Evolutionary conservation across 92 coral and sea anemone species (phyloP).

Genomic region (Pocillopora meandrina): DNA sequence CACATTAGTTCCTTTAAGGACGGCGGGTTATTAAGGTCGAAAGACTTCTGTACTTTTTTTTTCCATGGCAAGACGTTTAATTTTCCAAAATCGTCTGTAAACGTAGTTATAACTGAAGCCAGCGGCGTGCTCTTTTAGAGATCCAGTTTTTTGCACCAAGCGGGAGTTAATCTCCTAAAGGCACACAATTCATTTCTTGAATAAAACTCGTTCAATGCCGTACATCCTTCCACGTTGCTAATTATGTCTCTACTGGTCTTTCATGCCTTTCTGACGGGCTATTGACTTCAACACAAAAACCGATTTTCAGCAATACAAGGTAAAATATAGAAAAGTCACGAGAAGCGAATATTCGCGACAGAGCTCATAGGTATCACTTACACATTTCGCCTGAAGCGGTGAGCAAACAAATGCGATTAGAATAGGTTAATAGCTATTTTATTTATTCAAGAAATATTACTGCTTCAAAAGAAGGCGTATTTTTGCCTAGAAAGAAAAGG

Average conservation of each 20-base stretch:
- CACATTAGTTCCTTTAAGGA: slow-evolving; percentile 5
- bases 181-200: slow-evolving; percentile 73
- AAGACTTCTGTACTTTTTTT: neutral
- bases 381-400: slow-evolving; percentile 66
- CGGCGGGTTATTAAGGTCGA: neutral
- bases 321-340: slow-evolving; percentile 11
- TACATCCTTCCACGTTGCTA: slow-evolving; percentile 54
- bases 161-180: slow-evolving; percentile 54
- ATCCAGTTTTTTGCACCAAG: slow-evolving; percentile 44
- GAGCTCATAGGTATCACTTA: slow-evolving; percentile 58
- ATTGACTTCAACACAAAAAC: slow-evolving; percentile 11
- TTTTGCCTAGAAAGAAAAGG: neutral
- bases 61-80: neutral
- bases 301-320: slow-evolving; percentile 8
- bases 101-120: neutral
- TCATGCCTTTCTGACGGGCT: neutral
- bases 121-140: slow-evolving; percentile 3
- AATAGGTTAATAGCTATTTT: slow-evolving; percentile 75
- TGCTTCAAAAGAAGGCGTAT: neutral
- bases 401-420: slow-evolving; percentile 80
- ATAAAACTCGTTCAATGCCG: slow-evolving; percentile 53
- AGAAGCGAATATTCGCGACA: slow-evolving; percentile 12
- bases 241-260: slow-evolving; percentile 19
- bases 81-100: neutral
- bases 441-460: slow-evolving; percentile 62